These are phyloP conservation scores for Metridium senile DNA, from an alignment of 92 coral and sea anemone genomes.

Conservation along the genomic window DNA sequence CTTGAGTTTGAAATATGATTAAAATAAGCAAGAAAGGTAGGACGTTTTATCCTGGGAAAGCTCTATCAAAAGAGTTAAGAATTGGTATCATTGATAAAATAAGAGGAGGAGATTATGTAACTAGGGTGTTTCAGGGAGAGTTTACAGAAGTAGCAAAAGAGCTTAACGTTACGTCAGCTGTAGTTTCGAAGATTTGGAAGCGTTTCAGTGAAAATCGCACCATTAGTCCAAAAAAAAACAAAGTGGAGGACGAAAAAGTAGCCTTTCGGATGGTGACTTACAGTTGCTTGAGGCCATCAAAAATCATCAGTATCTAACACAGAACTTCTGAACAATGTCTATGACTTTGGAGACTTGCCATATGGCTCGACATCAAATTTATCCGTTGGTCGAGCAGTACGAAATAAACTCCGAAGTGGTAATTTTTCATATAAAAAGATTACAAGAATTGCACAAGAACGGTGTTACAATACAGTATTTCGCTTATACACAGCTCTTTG, in stretches of 20 bases:
- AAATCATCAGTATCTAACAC: conserved; percentile 39
- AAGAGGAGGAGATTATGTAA: conserved; percentile 44
- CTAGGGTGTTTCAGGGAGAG: conserved; percentile 11
- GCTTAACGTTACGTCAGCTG: conserved; percentile 44
- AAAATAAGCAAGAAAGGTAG: conserved; percentile 35
- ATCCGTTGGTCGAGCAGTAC: conserved; percentile 31
- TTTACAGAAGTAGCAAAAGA: conserved; percentile 39
- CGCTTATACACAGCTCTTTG: too few species aligned
- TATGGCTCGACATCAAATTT: conserved; percentile 23
- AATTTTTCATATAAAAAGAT: neutral
- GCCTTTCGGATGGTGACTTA: conserved; percentile 37
- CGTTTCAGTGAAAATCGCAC: conserved; percentile 35
- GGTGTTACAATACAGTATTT: neutral
- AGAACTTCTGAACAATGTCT: conserved; percentile 32
- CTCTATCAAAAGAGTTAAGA: conserved; percentile 41
- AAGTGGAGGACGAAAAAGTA: conserved; percentile 42
- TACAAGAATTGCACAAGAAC: neutral
- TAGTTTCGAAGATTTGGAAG: conserved; percentile 50
- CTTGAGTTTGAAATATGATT: conserved; percentile 8
- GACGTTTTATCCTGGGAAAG: conserved; percentile 30
- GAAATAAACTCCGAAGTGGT: conserved; percentile 43
- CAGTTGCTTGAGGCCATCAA: conserved; percentile 45
- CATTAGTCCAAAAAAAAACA: conserved; percentile 30
- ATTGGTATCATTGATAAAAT: conserved; percentile 39
- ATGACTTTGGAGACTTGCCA: conserved; percentile 48